Base-by-base conservation (phyloP, 2,888 invertebrate species). In the Phlogophora meticulosa region DNA sequence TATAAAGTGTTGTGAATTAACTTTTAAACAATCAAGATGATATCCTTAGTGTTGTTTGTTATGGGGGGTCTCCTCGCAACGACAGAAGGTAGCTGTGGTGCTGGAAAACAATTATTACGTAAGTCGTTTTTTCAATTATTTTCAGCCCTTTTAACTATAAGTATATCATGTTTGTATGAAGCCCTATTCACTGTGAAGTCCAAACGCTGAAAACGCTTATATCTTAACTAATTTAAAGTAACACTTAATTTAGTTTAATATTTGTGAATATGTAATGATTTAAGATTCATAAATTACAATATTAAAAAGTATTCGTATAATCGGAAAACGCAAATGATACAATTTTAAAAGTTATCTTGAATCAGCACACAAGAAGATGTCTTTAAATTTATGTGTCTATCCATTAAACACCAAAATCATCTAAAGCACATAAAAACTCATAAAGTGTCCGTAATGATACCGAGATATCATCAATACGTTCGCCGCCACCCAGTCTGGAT, bases 1-100 rank as follows among this genome's bases (percentile, higher is more conserved):
- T 88, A 88, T 73, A 88, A 88, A 94, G 95, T 95, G 95, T 94
- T 86, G 94, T 93, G 91, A 89, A 90, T 82, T 87, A 88, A 92
- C 87, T 88, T 73, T 84, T 85, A 83, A 85, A 72, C 77, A 70
- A 74, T 85, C 87, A 93, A 90, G 75, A 95, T 95, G 95, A 92
- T 93, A 87, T 85, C 93, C 93, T 93, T 95, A 95, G 95, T 95
- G 95, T 94, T 95, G 93, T 93, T 95, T 91, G 92, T 95, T 93
- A 89, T 94, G 93, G 93, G 95, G 90, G 91, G 88, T 87, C 80
- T 93, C 84, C 88, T 94, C 76, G 87, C 93, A 83, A 85, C 92
- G 83, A 91, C 94, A 93, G 94, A 93, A 91, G 94, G 95, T 22
- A 67, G 49, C 82, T 95, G 95, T 83, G 91, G 93, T 76, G 87